A percentile compares a stretch with the other conserved stretches of the same genome.
Evolutionary conservation across 1,140 invertebrate species (phyloP).

Genomic region (Drosophila neocordata): DNA sequence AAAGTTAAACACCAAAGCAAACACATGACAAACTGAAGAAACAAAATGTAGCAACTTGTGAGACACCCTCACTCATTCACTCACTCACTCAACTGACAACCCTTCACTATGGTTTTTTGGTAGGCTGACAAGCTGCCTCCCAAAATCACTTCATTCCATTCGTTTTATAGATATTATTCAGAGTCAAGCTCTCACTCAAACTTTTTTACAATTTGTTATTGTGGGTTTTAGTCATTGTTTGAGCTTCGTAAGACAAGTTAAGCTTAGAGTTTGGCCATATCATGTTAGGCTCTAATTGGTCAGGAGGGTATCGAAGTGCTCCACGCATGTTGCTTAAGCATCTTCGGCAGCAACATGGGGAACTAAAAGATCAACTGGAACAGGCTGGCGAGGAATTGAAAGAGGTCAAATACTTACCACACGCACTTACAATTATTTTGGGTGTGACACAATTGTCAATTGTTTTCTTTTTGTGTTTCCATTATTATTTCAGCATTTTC

Average conservation of each 20-base stretch:
- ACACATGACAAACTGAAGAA: constrained; percentile 16
- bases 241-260: constrained; percentile 15
- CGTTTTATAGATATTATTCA: constrained; percentile 4
- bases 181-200: constrained; percentile 16
- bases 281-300: constrained; percentile 55
- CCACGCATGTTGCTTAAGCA: constrained; percentile 69
- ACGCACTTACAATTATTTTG: not conserved
- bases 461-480: constrained; percentile 16
- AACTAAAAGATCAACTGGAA: constrained; percentile 61
- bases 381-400: constrained; percentile 58
- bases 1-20: constrained; percentile 31
- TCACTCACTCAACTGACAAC: too few relatives aligned
- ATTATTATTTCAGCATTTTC: constrained; percentile 87
- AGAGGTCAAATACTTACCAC: constrained; percentile 42
- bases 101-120: too few relatives aligned
- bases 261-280: constrained; percentile 31
- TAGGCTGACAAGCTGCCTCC: not conserved
- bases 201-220: too few relatives aligned
- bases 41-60: not conserved
- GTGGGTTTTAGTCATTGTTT: constrained; percentile 36
- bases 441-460: constrained; percentile 22
- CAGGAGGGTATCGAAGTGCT: constrained; percentile 34
- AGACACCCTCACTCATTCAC: not conserved
- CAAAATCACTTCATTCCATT: constrained; percentile 17
- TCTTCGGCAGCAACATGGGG: constrained; percentile 53